Evolutionary conservation across 2,797 vertebrate genomes (phyloP).

Genomic region (Phrynocephalus forsythii): DNA sequence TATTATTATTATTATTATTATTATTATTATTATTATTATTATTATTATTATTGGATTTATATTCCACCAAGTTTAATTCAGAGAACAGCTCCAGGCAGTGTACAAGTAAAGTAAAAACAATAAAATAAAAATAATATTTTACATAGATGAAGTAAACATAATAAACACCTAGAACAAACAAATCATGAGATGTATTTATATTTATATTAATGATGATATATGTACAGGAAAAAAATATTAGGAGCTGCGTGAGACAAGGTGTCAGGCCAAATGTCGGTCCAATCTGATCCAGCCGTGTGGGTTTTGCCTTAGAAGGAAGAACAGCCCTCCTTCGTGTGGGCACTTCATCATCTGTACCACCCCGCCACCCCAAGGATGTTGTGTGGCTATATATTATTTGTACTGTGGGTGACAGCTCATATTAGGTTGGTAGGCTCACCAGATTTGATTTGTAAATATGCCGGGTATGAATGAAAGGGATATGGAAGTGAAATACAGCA

Average conservation of each 20-base stretch:
- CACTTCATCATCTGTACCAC: not conserved
- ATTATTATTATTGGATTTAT: no score
- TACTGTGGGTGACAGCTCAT: not conserved
- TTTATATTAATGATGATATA: not conserved
- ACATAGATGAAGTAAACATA: no score
- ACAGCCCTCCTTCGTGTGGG: not conserved
- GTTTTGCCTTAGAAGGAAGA: not conserved
- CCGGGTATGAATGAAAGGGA: not conserved
- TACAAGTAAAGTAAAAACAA: no score
- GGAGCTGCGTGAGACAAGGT: not conserved
- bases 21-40: no score
- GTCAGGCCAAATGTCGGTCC: not conserved
- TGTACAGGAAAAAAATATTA: not conserved
- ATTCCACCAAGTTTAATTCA: no score
- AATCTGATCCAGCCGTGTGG: no score
- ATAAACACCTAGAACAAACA: no score
- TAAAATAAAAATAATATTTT: no score
- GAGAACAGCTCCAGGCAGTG: no score
- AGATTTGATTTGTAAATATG: not conserved
- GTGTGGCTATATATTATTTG: not conserved
- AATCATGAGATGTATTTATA: no score
- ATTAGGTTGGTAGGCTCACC: not conserved
- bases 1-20: no score
- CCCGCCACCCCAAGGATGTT: not conserved
- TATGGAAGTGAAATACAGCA: not conserved